phyloP scores from a whole-genome alignment of 2,888 invertebrate species.

The Rhagophthalmus giganteus region DNA sequence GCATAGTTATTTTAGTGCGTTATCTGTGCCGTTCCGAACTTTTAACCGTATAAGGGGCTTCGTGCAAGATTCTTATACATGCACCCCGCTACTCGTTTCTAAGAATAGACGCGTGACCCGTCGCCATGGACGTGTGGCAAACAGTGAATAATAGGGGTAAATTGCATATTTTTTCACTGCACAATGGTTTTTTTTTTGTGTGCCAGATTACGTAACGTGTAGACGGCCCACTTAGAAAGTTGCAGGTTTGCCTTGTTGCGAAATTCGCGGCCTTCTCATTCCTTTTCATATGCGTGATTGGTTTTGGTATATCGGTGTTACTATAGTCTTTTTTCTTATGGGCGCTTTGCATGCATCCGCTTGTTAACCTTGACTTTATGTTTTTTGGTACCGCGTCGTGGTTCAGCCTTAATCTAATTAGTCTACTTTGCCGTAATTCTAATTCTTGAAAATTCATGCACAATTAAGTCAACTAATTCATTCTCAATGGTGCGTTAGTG shows the following conservation, averaged over 20 bases:
- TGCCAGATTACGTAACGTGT: constrained; percentile 38
- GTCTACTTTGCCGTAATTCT: background rate
- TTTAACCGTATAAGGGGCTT: constrained; percentile 42
- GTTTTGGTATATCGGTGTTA: too few species aligned
- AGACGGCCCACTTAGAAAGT: constrained; percentile 46
- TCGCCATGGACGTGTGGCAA: constrained; percentile 41
- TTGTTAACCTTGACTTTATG: background rate
- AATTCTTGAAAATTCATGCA: background rate
- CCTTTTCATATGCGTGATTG: constrained; percentile 15
- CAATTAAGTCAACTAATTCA: too few species aligned
- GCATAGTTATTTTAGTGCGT: too few species aligned
- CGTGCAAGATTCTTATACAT: constrained; percentile 36
- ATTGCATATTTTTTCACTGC: constrained; percentile 26
- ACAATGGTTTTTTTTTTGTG: constrained; percentile 23
- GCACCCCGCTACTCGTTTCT: constrained; percentile 45
- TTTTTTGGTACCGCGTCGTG: too few species aligned
- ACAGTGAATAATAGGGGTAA: constrained; percentile 45
- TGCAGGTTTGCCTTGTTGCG: constrained; percentile 46
- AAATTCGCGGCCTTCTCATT: constrained; percentile 34
- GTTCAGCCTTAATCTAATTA: too few species aligned
- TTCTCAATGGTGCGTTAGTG: too few species aligned
- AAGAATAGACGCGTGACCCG: constrained; percentile 48
- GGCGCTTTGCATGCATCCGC: background rate
- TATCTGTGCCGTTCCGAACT: constrained; percentile 19
- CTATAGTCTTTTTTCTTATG: background rate